Evolutionary conservation across 2,888 invertebrate genomes (phyloP).

Genomic region (Scaptodrosophila latifasciaeformis): DNA sequence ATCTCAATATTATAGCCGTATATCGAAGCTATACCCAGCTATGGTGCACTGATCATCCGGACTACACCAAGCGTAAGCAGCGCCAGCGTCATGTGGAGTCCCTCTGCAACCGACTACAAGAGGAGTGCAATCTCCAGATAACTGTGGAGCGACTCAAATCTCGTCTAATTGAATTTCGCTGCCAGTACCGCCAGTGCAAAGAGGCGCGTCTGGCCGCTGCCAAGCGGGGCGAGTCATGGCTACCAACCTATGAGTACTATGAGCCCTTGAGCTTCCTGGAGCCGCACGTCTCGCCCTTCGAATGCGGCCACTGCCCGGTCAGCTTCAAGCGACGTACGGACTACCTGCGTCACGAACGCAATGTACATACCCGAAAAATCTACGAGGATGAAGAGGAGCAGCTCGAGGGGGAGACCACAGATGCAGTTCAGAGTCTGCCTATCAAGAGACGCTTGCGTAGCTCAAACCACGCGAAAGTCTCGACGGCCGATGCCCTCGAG

Average conservation of each 20-base stretch:
- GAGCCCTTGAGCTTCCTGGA: slow-evolving; percentile 56
- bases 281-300: slow-evolving; percentile 64
- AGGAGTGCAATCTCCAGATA: slow-evolving; percentile 57
- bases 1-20: slow-evolving; percentile 59
- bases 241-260: slow-evolving; percentile 57
- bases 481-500: slow-evolving; percentile 33
- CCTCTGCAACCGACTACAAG: slow-evolving; percentile 55
- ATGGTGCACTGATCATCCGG: slow-evolving; percentile 62
- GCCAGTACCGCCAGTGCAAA: slow-evolving; percentile 61
- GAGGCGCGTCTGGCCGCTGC: slow-evolving; percentile 43
- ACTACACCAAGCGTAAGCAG: slow-evolving; percentile 60
- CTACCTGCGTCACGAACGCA: slow-evolving; percentile 49
- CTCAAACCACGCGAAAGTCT: background rate
- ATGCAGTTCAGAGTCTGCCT: too few species aligned
- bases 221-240: slow-evolving; percentile 44
- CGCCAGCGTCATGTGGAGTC: slow-evolving; percentile 55
- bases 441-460: slow-evolving; percentile 9
- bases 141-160: slow-evolving; percentile 57
- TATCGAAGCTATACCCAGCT: slow-evolving; percentile 60
- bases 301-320: slow-evolving; percentile 45
- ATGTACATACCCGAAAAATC: slow-evolving; percentile 47
- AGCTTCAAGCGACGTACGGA: slow-evolving; percentile 60
- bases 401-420: background rate
- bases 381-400: slow-evolving; percentile 22
- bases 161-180: slow-evolving; percentile 62